Base-by-base conservation (phyloP, 30 jellyfish, hydroid and myxozoan species). In the Aurelia aurita region DNA sequence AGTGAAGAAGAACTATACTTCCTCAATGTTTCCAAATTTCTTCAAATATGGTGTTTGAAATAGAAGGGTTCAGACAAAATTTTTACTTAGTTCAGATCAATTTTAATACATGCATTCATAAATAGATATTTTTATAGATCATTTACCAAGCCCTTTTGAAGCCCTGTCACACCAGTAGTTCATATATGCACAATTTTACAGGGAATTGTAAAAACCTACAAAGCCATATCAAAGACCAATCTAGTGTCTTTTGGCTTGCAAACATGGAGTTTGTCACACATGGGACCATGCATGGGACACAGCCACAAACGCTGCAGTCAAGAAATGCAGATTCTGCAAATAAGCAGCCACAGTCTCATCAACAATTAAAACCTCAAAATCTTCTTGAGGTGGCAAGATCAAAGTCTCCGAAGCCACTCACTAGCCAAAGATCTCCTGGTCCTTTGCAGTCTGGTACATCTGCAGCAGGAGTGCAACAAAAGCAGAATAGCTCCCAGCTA, bases 221-320 rank as follows among this genome's bases (percentile, higher is more conserved):
- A 15, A 39, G 51, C 51, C 13, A 0, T 39, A 39, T 39, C 16
- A 39, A 39, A 39, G 51, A 22, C 67, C 67, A 55, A 5, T 22
- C 12, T 16, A 22, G 29, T 34, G 53, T n/a, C 21, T 43, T 44
- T 35, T 75, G 46, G 63, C 65, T 43, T 75, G 46, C 54, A 45
- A 23, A 13, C 43, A 75, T 75, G 87, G 87, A 75, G 47, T 75
- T 75, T 58, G 55, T 75, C 65, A 57, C 58, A 18, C 87, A 75
- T n/a, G 69, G 87, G 39, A 23, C 87, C 65, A 57, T 35, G 2
- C 87, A 75, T n/a, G 69, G 87, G 39, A 23, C 87, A 20, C 44
- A 44, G n/a, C 62, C 47, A 16, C 85, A 53, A 26, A n/a, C 85
- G 7, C 22, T 73, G 72, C 51, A 39, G 16, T 43, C 29, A 53